phyloP scores from a whole-genome alignment of 2,113 vertebrate genomes.

The Pionites leucogaster region DNA sequence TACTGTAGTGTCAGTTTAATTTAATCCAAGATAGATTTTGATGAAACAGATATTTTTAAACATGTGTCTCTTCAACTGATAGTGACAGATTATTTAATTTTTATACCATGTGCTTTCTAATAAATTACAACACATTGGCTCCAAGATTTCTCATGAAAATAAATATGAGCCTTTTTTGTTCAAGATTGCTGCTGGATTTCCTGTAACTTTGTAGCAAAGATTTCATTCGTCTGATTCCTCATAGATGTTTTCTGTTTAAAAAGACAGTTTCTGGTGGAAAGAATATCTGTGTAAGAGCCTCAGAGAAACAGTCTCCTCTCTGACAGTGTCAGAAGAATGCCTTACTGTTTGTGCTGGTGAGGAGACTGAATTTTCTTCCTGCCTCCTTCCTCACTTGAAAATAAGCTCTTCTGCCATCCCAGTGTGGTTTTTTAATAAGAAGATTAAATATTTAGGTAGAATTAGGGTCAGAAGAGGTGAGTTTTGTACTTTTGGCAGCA shows the following conservation, averaged over 20 bases:
- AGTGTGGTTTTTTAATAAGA: background rate
- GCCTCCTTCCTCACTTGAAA: background rate
- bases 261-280: background rate
- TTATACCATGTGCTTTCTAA: background rate
- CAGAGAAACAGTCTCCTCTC: background rate
- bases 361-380: background rate
- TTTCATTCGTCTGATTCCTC: background rate
- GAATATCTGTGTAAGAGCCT: background rate
- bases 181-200: background rate
- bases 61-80: background rate
- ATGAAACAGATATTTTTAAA: background rate
- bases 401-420: background rate
- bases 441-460: background rate
- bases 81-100: background rate
- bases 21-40: background rate
- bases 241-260: background rate
- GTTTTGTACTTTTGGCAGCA: background rate
- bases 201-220: background rate
- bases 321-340: background rate
- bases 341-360: background rate
- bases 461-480: background rate
- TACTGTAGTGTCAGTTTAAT: background rate
- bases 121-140: background rate
- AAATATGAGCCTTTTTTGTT: rapidly evolving
- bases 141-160: background rate